These are phyloP conservation scores for Glyptemys insculpta DNA, from an alignment of 2,797 vertebrate genomes.

Conservation along the genomic window DNA sequence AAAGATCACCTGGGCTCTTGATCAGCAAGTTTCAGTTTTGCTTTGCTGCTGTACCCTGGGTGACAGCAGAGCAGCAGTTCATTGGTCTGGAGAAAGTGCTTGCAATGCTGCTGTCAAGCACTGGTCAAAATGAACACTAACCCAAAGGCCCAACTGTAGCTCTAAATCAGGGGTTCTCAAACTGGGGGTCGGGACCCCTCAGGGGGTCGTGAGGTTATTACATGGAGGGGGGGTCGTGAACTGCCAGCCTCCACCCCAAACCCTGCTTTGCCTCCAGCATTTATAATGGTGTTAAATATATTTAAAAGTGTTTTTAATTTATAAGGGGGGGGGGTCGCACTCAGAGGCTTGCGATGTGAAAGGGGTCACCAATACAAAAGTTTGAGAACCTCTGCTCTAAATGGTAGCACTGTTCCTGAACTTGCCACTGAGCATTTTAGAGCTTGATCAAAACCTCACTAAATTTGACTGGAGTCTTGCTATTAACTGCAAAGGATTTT, in stretches of 20 bases:
- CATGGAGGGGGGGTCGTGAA: no score
- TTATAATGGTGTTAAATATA: no score
- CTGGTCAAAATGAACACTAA: not conserved
- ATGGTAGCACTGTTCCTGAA: not conserved
- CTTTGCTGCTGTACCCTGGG: not conserved
- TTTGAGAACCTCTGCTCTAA: not conserved
- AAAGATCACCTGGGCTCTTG: not conserved
- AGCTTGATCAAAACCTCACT: slow-evolving; percentile 44
- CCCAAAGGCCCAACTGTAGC: not conserved
- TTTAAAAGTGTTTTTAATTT: no score
- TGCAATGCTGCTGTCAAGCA: not conserved
- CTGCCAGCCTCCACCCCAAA: no score
- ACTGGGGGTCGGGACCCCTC: no score
- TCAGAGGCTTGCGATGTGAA: no score
- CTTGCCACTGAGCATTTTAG: not conserved
- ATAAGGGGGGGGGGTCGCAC: no score
- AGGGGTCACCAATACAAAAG: no score
- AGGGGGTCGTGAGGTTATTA: no score
- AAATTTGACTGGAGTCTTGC: not conserved
- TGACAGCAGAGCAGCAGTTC: not conserved
- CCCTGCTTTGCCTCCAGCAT: no score
- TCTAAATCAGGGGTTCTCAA: no score
- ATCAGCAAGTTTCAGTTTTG: not conserved
- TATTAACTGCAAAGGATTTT: not conserved
- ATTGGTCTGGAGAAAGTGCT: not conserved